Evolutionary conservation across 2,797 vertebrate species (phyloP).

Genomic region (Gorsachius magnificus): DNA sequence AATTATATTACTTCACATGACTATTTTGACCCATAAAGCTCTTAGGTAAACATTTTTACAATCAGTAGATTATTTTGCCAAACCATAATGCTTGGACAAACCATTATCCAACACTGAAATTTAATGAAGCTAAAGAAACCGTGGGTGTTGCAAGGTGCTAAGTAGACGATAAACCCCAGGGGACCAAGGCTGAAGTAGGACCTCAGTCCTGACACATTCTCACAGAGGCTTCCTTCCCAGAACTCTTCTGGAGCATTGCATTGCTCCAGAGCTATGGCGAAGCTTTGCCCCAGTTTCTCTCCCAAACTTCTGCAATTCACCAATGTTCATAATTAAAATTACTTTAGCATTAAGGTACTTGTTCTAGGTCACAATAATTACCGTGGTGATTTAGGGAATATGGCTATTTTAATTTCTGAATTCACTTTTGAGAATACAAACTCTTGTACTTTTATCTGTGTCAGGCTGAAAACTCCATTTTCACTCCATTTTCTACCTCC

Average conservation of each 20-base stretch:
- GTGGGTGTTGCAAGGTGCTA: not conserved
- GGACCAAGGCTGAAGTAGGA: not conserved
- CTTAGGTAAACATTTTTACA: not conserved
- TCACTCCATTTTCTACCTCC: not conserved
- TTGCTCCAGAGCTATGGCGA: not conserved
- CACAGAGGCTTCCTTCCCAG: not conserved
- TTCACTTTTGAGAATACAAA: not conserved
- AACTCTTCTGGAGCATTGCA: not conserved
- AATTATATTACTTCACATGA: not conserved
- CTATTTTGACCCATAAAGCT: not conserved
- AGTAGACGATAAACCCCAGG: not conserved
- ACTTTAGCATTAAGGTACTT: not conserved
- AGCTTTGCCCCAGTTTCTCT: slow-evolving; percentile 25
- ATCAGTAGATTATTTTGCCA: not conserved
- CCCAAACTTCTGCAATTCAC: not conserved
- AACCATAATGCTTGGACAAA: not conserved
- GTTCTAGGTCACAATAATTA: slow-evolving; percentile 63
- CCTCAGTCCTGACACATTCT: not conserved
- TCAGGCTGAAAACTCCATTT: slow-evolving; percentile 3
- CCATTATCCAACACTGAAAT: not conserved
- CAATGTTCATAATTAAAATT: slow-evolving; percentile 10
- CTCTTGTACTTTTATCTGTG: not conserved
- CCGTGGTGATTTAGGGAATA: slow-evolving; percentile 50
- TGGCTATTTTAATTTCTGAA: not conserved
- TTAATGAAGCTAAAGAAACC: not conserved